Conservation (phyloP, 2,888 invertebrate species). For the Morpho achilles region DNA sequence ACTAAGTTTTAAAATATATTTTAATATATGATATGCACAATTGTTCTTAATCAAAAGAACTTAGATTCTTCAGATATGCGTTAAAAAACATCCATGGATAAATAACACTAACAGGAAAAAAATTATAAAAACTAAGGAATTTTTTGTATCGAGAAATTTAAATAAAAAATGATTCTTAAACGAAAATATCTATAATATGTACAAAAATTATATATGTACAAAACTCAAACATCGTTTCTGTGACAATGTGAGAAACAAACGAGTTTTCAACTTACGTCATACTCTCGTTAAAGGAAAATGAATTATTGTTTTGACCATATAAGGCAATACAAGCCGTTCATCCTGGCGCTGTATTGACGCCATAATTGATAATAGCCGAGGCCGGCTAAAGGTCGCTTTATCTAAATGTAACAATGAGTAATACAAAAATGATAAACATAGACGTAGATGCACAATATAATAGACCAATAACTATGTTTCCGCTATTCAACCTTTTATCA, state of each 20-base stretch:
- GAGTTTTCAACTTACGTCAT: conserved; percentile 17
- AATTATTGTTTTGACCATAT: conserved; percentile 29
- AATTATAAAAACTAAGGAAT: no score
- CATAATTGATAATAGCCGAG: conserved; percentile 32
- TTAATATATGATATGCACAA: no score
- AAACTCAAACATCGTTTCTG: no score
- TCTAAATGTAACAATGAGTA: conserved; percentile 47
- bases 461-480: conserved; percentile 11
- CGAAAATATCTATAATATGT: no score
- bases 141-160: no score
- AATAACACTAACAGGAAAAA: no score
- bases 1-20: conserved; percentile 7
- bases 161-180: no score
- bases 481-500: no score
- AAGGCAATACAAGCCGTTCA: conserved; percentile 29
- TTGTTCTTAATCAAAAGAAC: no score
- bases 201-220: no score
- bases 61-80: no score
- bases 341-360: conserved; percentile 30
- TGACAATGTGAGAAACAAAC: background rate
- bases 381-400: conserved; percentile 45
- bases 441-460: background rate
- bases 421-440: conserved; percentile 16
- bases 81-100: no score
- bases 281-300: conserved; percentile 7